Evolutionary conservation across 2,797 vertebrate genomes (phyloP), one percentile per base, ranked within the genome.

Genomic region (Neolamprologus multifasciatus): DNA sequence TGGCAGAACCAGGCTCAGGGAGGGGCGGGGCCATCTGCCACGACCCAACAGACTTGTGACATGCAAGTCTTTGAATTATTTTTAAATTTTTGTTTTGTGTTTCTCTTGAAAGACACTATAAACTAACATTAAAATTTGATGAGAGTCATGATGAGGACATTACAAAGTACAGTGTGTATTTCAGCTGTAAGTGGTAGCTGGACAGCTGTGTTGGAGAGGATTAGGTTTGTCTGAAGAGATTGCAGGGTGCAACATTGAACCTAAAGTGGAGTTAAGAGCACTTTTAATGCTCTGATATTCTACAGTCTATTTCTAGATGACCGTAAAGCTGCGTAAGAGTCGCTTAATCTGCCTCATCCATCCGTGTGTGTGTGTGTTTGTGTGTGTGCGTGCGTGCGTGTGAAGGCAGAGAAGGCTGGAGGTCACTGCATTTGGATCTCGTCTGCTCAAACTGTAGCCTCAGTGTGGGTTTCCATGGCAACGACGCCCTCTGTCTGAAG

Each of bases 401-500:
- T 50, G 71, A 59, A 69, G 23, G 36, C 45, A 36, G 76, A 77
- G 80, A 43, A 92, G 67, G 23, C 36, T 21, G 43, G 45, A 84
- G 89, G 88, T 93, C 90, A 88, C 79, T 23, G 89, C 84, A 91
- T 91, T 93, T 91, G 83, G 77, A 86, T 88, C 82, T 82, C 7
- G 77, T 83, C 77, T 81, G 80, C 78, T 83, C 71, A 87, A 82
- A 84, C 67, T 54, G 84, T 26, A 83, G 89, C 86, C 91, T 95
- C 83, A 55, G 55, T 91, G 80, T 29, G 29, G 79, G 94, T 94
- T 90, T 85, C 94, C 92, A 94, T 93, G 89, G 93, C 82, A 85
- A 95, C 85, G 4, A 77, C 19, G 45, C 86, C 79, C 87, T 82
- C 83, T 82, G 87, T 89, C 86, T 91, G 85, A 91, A 89, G 89